phyloP scores from a whole-genome alignment of 2,888 invertebrate genomes.

The Sinodicranocentrus sp. region DNA sequence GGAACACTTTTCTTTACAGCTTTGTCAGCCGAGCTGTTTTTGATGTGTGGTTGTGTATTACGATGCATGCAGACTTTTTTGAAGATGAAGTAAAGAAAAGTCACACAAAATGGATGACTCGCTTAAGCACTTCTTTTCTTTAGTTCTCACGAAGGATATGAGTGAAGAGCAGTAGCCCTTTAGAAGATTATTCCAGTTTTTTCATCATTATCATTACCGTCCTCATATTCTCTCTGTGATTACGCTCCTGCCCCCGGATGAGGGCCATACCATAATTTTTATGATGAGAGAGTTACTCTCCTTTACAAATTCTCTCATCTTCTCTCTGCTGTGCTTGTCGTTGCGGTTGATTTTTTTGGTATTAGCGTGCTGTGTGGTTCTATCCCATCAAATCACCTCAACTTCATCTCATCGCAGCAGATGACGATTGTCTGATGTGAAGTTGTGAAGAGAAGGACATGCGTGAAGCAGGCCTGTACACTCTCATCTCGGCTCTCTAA shows the following conservation, averaged over 20 bases:
- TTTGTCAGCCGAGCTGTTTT: no score
- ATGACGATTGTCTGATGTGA: not conserved
- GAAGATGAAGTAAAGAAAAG: conserved; percentile 6
- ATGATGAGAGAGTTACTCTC: conserved; percentile 43
- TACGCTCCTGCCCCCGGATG: conserved; percentile 62
- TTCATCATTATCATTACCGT: conserved; percentile 36
- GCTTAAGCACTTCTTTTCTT: conserved; percentile 19
- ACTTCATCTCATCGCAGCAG: no score
- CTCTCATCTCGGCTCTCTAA: no score
- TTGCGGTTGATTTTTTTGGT: conserved; percentile 57
- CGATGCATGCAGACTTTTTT: no score
- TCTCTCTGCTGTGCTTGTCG: conserved; percentile 43
- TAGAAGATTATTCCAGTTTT: conserved; percentile 3
- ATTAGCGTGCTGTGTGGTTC: conserved; percentile 59
- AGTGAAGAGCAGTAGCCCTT: conserved; percentile 46
- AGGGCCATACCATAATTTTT: conserved; percentile 63
- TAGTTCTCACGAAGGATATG: conserved; percentile 61
- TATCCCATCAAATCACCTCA: not conserved
- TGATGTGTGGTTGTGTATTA: no score
- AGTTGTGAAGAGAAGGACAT: no score
- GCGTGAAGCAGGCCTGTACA: no score
- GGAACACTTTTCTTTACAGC: conserved; percentile 45
- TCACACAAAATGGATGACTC: conserved; percentile 22
- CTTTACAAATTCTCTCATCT: conserved; percentile 56
- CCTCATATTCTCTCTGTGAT: conserved; percentile 45